Conservation (phyloP, 2,113 vertebrate species). For the Lucifuga dentata region DNA sequence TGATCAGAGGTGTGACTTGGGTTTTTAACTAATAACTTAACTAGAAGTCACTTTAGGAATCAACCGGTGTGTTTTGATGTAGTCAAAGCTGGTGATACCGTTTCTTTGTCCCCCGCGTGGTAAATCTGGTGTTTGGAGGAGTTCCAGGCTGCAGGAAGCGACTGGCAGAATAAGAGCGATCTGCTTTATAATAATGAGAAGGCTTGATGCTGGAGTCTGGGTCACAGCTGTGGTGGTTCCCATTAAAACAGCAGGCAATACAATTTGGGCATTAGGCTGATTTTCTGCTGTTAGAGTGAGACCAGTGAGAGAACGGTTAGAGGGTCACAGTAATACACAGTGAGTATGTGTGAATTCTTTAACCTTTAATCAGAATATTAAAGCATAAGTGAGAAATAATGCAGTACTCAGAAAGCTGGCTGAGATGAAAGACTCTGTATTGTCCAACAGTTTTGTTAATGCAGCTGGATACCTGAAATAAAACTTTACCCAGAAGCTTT, state of each 20-base stretch:
- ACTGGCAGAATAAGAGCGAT: constrained; percentile 26
- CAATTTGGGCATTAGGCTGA: not conserved
- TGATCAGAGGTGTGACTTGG: not conserved
- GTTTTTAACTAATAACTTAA: constrained; percentile 4
- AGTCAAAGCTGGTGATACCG: not conserved
- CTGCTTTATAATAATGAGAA: constrained; percentile 49
- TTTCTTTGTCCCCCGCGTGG: not conserved
- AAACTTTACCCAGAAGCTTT: too few relatives aligned
- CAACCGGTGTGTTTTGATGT: not conserved
- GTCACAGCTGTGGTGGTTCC: constrained; percentile 7
- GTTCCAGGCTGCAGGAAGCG: constrained; percentile 29
- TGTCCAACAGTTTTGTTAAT: too few relatives aligned
- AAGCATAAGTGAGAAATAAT: too few relatives aligned
- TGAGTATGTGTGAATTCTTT: too few relatives aligned
- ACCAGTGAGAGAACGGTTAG: not conserved
- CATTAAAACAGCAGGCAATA: not conserved
- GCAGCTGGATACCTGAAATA: too few relatives aligned
- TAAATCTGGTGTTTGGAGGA: constrained; percentile 6
- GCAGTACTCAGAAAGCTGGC: too few relatives aligned
- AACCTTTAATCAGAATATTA: too few relatives aligned
- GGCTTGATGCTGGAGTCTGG: constrained; percentile 17
- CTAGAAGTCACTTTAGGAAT: too few relatives aligned
- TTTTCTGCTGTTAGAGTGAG: constrained; percentile 1
- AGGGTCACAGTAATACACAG: too few relatives aligned
- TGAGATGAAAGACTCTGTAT: too few relatives aligned